A percentile compares a stretch with the other conserved stretches of the same genome.
Conservation (phyloP, 2,113 vertebrate genomes). For the Apodemus sylvaticus region DNA sequence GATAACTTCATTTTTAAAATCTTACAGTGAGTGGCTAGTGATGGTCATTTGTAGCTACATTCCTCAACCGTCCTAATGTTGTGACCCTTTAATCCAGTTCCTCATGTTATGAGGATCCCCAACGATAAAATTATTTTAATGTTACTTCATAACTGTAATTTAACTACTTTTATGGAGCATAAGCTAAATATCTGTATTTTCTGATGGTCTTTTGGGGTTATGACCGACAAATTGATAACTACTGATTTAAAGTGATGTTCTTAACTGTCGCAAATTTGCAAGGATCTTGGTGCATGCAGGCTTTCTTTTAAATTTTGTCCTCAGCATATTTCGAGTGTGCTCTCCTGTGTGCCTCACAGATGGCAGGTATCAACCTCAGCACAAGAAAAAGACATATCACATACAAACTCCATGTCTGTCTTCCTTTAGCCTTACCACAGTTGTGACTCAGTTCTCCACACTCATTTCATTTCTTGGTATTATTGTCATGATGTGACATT, state of each 20-base stretch:
- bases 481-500: constrained; percentile 31
- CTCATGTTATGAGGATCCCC: background rate
- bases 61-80: background rate
- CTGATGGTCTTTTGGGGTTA: background rate
- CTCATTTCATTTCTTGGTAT: constrained; percentile 36
- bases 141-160: background rate
- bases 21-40: background rate
- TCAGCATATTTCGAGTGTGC: background rate
- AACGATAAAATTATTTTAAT: background rate
- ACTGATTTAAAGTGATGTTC: background rate
- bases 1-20: constrained; percentile 10
- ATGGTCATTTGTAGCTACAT: background rate
- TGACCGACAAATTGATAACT: background rate
- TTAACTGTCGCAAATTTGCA: background rate
- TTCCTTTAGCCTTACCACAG: background rate
- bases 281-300: background rate
- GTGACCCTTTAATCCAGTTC: background rate
- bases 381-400: background rate
- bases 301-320: background rate
- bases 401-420: background rate
- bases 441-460: constrained; percentile 38
- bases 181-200: background rate
- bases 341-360: background rate
- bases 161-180: background rate
- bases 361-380: constrained; percentile 9